These are phyloP conservation scores for Pachyseris speciosa DNA, from an alignment of 64 coral and sea anemone genomes.

Conservation along the genomic window DNA sequence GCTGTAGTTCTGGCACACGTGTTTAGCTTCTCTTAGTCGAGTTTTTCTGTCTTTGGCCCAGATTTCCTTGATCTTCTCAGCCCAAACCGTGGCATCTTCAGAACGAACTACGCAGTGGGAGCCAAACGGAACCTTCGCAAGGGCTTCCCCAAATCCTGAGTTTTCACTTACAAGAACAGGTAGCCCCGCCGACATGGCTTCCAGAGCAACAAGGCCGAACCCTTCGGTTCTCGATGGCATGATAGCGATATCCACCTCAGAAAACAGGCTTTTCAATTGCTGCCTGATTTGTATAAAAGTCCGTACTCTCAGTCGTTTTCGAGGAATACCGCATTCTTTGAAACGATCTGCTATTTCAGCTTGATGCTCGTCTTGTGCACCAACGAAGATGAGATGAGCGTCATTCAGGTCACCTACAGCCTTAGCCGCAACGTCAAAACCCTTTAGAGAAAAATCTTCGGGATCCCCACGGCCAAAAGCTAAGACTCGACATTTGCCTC, in stretches of 20 bases:
- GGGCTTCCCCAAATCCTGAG: too few relatives aligned
- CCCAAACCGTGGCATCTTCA: neutral
- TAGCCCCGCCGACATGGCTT: too few relatives aligned
- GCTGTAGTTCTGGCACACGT: neutral
- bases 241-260: neutral
- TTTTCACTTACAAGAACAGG: too few relatives aligned
- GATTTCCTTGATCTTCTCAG: neutral
- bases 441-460: too few relatives aligned
- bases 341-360: neutral
- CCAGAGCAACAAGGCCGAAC: too few relatives aligned
- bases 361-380: neutral
- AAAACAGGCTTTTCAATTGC: neutral
- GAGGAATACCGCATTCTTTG: neutral
- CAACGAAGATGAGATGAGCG: too few relatives aligned
- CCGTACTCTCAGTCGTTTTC: neutral
- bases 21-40: neutral
- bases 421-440: slow-evolving; percentile 19
- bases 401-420: neutral
- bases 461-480: too few relatives aligned
- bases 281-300: neutral
- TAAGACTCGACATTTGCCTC: neutral
- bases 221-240: slow-evolving; percentile 22
- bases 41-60: neutral
- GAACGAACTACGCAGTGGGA: neutral
- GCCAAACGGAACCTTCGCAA: neutral